These are phyloP conservation scores for Tiliacea aurago DNA, from an alignment of 2,888 invertebrate species.

Conservation along the genomic window DNA sequence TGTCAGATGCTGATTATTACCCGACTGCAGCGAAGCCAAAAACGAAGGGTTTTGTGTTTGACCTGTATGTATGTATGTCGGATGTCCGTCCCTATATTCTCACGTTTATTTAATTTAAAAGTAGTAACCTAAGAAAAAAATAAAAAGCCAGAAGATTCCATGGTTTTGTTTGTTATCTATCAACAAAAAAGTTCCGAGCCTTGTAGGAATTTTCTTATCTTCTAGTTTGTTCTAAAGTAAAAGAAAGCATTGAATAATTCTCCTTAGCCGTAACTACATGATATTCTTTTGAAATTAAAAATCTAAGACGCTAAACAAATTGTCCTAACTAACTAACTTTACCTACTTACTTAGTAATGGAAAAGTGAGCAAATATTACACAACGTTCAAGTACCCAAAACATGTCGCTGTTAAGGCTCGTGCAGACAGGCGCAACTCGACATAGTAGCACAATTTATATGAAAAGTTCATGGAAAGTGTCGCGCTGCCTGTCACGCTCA, in stretches of 20 bases:
- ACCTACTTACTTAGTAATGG: slow-evolving; percentile 21
- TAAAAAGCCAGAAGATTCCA: no score
- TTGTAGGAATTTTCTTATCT: slow-evolving; percentile 47
- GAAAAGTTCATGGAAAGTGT: no score
- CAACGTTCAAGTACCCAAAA: slow-evolving; percentile 41
- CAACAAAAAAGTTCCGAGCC: background rate
- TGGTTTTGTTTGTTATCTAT: slow-evolving; percentile 10
- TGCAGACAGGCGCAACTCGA: no score
- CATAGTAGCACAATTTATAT: no score
- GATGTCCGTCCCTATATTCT: no score
- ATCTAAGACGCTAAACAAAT: slow-evolving; percentile 37
- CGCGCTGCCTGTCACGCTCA: no score
- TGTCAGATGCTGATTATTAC: no score
- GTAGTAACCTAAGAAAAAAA: no score
- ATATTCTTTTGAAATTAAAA: slow-evolving; percentile 31
- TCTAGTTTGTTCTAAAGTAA: slow-evolving; percentile 1
- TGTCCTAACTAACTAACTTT: slow-evolving; percentile 45
- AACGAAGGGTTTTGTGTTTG: no score
- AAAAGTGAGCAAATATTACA: slow-evolving; percentile 58
- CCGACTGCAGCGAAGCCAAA: no score
- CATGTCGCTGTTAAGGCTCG: slow-evolving; percentile 38
- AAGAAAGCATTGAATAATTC: slow-evolving; percentile 17
- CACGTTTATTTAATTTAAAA: no score
- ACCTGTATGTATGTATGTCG: no score
- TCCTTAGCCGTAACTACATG: slow-evolving; percentile 15